Evolutionary conservation across 92 coral and sea anemone genomes (phyloP).

Genomic region (Porites rus): DNA sequence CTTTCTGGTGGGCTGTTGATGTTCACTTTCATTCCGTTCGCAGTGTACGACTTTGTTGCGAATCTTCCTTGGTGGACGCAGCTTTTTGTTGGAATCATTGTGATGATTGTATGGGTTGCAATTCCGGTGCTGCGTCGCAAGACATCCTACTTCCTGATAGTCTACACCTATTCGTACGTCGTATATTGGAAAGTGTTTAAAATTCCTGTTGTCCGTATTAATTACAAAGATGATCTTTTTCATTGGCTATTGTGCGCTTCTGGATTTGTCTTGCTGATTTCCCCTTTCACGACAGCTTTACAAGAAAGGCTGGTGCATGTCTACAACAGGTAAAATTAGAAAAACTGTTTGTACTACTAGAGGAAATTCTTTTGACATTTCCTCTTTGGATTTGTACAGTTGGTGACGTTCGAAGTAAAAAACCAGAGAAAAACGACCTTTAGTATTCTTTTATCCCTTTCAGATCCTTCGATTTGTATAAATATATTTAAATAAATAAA

Average conservation of each 20-base stretch:
- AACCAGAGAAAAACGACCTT: too few species aligned
- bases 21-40: slow-evolving; percentile 47
- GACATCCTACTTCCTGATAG: slow-evolving; percentile 63
- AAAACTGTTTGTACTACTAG: not conserved
- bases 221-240: slow-evolving; percentile 31
- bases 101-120: slow-evolving; percentile 62
- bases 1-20: not conserved
- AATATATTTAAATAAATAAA: too few species aligned
- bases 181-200: slow-evolving; percentile 80
- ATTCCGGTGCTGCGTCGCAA: slow-evolving; percentile 78
- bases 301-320: slow-evolving; percentile 60
- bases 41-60: not conserved
- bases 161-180: slow-evolving; percentile 73
- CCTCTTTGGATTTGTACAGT: too few species aligned
- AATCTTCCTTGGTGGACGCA: slow-evolving; percentile 55
- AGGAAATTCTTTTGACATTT: too few species aligned
- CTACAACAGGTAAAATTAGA: slow-evolving; percentile 56
- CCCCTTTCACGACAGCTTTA: slow-evolving; percentile 55
- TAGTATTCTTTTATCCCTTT: too few species aligned
- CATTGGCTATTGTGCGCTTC: slow-evolving; percentile 46
- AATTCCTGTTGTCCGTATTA: slow-evolving; percentile 29
- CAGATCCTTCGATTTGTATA: too few species aligned
- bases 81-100: slow-evolving; percentile 2
- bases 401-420: too few species aligned
- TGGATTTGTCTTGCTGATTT: slow-evolving; percentile 72